Evolutionary conservation across 2,113 vertebrate species (phyloP), one percentile per base, ranked within the genome.

Genomic region (Clarias magur): DNA sequence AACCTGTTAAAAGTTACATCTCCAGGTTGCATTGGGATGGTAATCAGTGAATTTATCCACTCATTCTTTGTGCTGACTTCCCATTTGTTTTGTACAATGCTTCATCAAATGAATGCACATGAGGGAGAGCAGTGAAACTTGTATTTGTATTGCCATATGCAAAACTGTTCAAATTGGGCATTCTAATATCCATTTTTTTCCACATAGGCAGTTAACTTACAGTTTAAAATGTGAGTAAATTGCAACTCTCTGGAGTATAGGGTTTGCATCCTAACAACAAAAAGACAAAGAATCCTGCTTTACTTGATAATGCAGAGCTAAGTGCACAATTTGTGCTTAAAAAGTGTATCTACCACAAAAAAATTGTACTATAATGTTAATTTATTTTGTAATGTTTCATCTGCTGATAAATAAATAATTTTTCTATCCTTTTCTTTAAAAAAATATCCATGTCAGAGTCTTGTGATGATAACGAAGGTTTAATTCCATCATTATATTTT

Each of bases 401-500:
- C 38, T 84, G 48, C 23, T 34, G 54, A 59, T 38, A 38, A 62
- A 38, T 23, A 17, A 38, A 38, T 2, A 38, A 3, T 2, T 73
- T 25, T 82, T 27, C n/a, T 59, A 54, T 82, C 63, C 67, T 23
- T 73, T 65, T 30, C 13, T 9, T 27, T 38, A 23, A 76, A 72
- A 72, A 34, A 21, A 1, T 15, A 42, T 53, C n/a, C 48, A 30
- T 67, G 70, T 83, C 81, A 83, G 60, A 67, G 27, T 78, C 15
- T 38, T 79, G 53, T 79, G 42, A 78, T 8, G 27, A 53, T 86
- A 86, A 83, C 42, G n/a, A 16, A 34, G 3, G 27, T 78, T 83
- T 80, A 84, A 83, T 83, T 86, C 70, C 72, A 86, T 62, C 79
- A 30, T 68, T 80, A 63, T 60, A n/a, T 62, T 54, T 59, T 53